phyloP scores from a whole-genome alignment of 2,888 invertebrate genomes.

The Drosophila neonasuta region DNA sequence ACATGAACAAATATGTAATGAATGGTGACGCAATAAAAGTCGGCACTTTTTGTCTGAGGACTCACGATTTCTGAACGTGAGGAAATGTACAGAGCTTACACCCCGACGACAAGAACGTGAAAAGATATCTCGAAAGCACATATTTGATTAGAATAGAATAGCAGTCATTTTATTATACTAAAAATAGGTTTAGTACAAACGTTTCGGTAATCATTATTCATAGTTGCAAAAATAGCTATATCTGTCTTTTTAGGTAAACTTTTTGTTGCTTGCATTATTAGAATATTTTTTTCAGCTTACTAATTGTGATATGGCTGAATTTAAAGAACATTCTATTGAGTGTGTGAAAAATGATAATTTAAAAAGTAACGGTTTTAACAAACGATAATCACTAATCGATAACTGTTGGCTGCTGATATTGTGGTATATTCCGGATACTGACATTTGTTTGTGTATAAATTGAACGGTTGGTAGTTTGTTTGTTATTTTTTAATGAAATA shows the following conservation, averaged over 20 bases:
- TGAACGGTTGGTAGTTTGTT: neutral
- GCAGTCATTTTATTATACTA: neutral
- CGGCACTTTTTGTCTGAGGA: neutral
- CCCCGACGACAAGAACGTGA: neutral
- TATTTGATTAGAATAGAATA: neutral
- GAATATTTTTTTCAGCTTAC: too few relatives aligned
- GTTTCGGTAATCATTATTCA: neutral
- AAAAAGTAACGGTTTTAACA: slow-evolving; percentile 12
- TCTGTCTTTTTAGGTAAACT: too few relatives aligned
- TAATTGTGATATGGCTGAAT: too few relatives aligned
- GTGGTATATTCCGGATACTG: too few relatives aligned
- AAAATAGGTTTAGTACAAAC: neutral
- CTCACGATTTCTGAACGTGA: slow-evolving; percentile 31
- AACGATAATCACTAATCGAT: slow-evolving; percentile 16
- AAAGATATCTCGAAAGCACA: neutral
- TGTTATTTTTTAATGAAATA: too few relatives aligned
- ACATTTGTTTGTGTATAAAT: neutral
- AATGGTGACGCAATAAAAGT: neutral
- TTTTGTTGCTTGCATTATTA: too few relatives aligned
- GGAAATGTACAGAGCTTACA: neutral
- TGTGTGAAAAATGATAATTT: slow-evolving; percentile 16
- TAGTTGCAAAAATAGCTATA: neutral
- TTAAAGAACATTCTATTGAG: too few relatives aligned
- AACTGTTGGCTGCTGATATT: slow-evolving; percentile 15
- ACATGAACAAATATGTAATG: slow-evolving; percentile 11